Conservation (phyloP, 2,113 vertebrate species). For the Scortum barcoo region DNA sequence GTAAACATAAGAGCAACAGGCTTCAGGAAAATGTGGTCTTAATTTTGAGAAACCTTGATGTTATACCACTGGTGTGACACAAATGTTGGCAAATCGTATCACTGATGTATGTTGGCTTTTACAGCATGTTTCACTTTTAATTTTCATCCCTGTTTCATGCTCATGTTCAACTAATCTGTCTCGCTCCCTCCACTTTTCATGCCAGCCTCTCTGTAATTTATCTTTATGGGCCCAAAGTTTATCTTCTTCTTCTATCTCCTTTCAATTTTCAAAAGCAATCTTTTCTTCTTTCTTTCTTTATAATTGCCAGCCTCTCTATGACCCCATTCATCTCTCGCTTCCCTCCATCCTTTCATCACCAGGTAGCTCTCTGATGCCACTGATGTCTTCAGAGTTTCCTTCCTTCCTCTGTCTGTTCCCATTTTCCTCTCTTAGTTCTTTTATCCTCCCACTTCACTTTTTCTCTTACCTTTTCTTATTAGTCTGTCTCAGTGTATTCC, state of each 20-base stretch:
- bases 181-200: not conserved
- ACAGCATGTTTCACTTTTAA: not conserved
- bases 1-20: not conserved
- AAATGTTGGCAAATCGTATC: not conserved
- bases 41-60: not conserved
- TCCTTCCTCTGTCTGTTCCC: constrained; percentile 48
- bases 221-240: not conserved
- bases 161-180: not conserved
- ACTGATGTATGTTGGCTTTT: not conserved
- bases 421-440: constrained; percentile 49
- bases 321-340: constrained; percentile 49
- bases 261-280: constrained; percentile 27
- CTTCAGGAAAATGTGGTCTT: not conserved
- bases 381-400: constrained; percentile 57
- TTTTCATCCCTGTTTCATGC: not conserved
- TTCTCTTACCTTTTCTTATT: constrained; percentile 35
- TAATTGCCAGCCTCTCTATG: constrained; percentile 28
- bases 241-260: constrained; percentile 12
- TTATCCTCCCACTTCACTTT: constrained; percentile 51
- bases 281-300: constrained; percentile 36
- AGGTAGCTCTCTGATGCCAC: constrained; percentile 16
- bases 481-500: constrained; percentile 34
- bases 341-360: constrained; percentile 61
- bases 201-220: not conserved
- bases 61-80: not conserved